Base-by-base conservation (phyloP, 1,140 invertebrate genomes). In the Berghia stephanieae region DNA sequence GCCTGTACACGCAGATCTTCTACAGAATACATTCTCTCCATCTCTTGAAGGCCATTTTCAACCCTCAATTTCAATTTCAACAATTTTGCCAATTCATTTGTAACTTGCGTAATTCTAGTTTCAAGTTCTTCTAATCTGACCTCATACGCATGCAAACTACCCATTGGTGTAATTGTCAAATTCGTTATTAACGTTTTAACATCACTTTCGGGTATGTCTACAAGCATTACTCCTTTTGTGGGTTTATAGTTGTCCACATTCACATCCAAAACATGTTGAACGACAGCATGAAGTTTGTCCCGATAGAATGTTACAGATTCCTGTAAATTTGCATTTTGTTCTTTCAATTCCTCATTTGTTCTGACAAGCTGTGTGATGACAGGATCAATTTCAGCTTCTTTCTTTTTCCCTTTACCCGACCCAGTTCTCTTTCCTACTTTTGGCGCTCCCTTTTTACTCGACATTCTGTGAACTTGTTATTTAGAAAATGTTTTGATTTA, bases 41-140 rank as follows among this genome's bases (percentile, higher is more conserved):
- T 79, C 38, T 83, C 81, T 21, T 83, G 79, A 36, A 88, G 74
- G 38, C 82, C 86, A 77, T 82, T 79, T 77, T 88, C 85, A 42
- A 86, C 60, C 44, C 79, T 83, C 31, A 84, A 60, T 52, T 84
- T 83, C 52, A 82, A 68, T 60, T 81, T 76, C 49, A 86, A 42
- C 73, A 87, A 73, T 75, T 86, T 86, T 1, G 84, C 85, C 24
- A 87, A 70, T 75, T 88, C 86, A 71, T 78, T 80, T 60, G 79
- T 86, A 68, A 86, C 52, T 63, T 84, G 81, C 52, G 87, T 88
- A 21, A 86, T 80, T 74, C 86, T 78, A 31, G 86, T 87, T 71
- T 88, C 86, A 31, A 88, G 63, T 52, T 88, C 86, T 66, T 87
- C 86, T 52, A 88, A 69, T 49, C 86, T 75, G 6, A 76, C 73